phyloP scores from a whole-genome alignment of 2,888 invertebrate genomes.

The Amphimallon solstitiale region DNA sequence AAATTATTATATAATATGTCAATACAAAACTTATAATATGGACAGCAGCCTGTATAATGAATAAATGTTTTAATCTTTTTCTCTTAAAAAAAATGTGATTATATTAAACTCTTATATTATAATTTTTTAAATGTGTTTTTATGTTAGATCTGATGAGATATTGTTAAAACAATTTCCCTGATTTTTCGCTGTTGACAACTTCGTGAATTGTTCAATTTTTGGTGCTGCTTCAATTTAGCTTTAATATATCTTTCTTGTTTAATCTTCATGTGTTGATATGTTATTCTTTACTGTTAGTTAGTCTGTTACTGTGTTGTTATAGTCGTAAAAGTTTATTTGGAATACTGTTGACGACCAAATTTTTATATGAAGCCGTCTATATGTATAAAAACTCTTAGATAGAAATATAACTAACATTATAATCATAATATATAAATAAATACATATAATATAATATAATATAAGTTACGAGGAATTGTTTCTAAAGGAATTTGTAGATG shows the following conservation, averaged over 20 bases:
- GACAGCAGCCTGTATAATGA: constrained; percentile 7
- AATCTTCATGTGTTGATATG: neutral
- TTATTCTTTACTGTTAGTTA: neutral
- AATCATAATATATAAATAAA: too few species aligned
- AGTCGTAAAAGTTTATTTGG: too few species aligned
- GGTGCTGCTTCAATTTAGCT: constrained; percentile 1
- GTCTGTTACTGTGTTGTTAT: too few species aligned
- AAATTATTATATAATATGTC: too few species aligned
- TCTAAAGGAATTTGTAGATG: too few species aligned
- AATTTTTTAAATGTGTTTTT: constrained; percentile 30
- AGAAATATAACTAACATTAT: too few species aligned
- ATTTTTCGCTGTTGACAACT: neutral
- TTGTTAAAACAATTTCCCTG: neutral
- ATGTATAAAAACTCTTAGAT: too few species aligned
- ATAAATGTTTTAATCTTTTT: constrained; percentile 13
- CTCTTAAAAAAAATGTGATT: constrained; percentile 24
- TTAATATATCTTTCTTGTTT: neutral
- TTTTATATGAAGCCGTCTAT: too few species aligned
- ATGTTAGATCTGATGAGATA: constrained; percentile 15
- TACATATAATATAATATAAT: too few species aligned
- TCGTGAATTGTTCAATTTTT: neutral
- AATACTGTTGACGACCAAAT: too few species aligned
- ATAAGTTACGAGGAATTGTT: too few species aligned
- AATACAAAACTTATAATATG: too few species aligned
- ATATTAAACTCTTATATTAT: constrained; percentile 15